Evolutionary conservation across 1,140 invertebrate species (phyloP), one percentile per base, ranked within the genome.

Genomic region (Nasonia giraulti): DNA sequence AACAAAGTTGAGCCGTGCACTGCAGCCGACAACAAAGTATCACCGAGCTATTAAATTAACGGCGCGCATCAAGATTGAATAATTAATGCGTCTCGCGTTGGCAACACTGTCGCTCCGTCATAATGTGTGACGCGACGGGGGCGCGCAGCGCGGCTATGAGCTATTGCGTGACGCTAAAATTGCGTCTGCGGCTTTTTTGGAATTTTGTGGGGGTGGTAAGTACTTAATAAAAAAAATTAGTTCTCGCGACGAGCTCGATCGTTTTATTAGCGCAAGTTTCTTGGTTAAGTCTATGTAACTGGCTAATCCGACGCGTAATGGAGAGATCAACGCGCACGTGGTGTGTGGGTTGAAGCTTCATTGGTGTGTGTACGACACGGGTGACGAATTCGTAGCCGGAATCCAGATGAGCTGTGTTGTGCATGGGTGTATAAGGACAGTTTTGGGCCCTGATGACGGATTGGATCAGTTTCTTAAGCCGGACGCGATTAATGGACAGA

Each of bases 31-130:
- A 85, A 85, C 84, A 81, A 81, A 85, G 84, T 81, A 31, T 74
- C 80, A 23, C 11, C 71, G 62, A 10, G 78, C 50, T 85, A 85
- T 79, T 80, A 84, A 85, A 80, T 86, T 77, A 82, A 83, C 79
- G 37, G 73, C 31, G 86, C 80, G 47, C 78, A 75, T 80, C 77
- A 80, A 80, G 69, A 80, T 84, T 80, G 84, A 85, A 85, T 85
- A 85, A 85, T 85, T 85, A 85, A 85, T 81, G 73, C 84, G 50
- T 40, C 50, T 85, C 79, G 68, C 83, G 83, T 76, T 33, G 44
- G 75, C 3, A 62, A n/a, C 5, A 31, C 73, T 8, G 33, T 2
- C 44, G 4, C 71, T 62, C 3, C n/a, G 55, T 62, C 55, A 62
- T 62, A 47, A 74, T 40, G 69, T 40, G 69, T 33, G 31, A 5